Evolutionary conservation across 2,113 vertebrate species (phyloP), one percentile per base, ranked within the genome.

Genomic region (Tachycineta bicolor): DNA sequence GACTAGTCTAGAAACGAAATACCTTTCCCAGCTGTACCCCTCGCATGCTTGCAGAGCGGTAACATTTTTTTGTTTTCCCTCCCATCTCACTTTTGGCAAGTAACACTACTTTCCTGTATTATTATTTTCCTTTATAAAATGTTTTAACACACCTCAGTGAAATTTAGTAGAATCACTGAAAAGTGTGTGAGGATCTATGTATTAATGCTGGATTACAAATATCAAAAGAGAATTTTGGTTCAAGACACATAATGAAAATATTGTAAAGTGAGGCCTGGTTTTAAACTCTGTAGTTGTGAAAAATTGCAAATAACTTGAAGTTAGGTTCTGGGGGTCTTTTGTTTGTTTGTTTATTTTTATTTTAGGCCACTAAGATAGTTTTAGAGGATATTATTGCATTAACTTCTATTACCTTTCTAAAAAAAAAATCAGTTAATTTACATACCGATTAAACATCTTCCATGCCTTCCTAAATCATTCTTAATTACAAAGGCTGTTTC

Each of bases 401-500:
- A 73, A 75, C 23, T 62, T 78, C 33, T 83, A 80, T 59, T 91
- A 94, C 24, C 19, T 94, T 95, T 87, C 39, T 33, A 69, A 37
- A 87, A 84, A 89, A 86, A 89, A n/a, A 71, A 80, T 69, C 28
- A 44, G 71, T 89, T 84, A 93, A 90, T 97, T 97, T 96, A 62
- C 78, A 96, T 91, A 88, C 33, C 87, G 78, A 96, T 95, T 96
- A 96, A 95, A 90, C 33, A 90, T 95, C 58, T 96, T 95, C 73
- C 62, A 74, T 91, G 34, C 58, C 46, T 96, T 92, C 92, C 82
- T 95, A 94, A 97, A 96, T 93, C 63, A 90, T 94, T 94, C 55
- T 58, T 96, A 93, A 96, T 96, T 97, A 94, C 77, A 92, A 97
- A 90, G 37, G 19, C 37, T 93, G 75, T 94, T 97, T 96, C 88